phyloP scores from a whole-genome alignment of 2,113 vertebrate species.

The Micromys minutus region DNA sequence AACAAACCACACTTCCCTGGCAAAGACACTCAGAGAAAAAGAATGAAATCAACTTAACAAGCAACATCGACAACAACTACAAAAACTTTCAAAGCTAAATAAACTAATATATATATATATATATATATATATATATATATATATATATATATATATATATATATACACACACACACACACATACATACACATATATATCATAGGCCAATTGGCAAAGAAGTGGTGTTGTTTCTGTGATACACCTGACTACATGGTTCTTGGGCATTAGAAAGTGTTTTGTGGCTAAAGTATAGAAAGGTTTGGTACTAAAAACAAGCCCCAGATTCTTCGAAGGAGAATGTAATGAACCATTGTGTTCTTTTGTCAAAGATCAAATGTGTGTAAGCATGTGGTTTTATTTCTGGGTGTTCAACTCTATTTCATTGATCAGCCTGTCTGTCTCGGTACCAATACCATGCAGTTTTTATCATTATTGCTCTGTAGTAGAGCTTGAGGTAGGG shows the following conservation, averaged over 20 bases:
- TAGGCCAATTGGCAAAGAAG: background rate
- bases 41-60: background rate
- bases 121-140: too few species aligned
- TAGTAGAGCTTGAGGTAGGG: too few species aligned
- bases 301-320: background rate
- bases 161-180: too few species aligned
- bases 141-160: too few species aligned
- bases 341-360: background rate
- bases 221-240: background rate
- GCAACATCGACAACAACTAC: background rate
- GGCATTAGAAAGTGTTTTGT: background rate
- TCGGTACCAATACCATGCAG: too few species aligned
- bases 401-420: too few species aligned
- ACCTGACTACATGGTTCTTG: background rate
- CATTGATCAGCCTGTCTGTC: too few species aligned
- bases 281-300: background rate
- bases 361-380: too few species aligned
- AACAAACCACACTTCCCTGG: background rate
- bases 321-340: background rate
- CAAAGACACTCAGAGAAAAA: background rate
- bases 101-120: background rate
- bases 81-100: background rate
- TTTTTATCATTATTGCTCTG: too few species aligned
- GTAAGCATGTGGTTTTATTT: too few species aligned
- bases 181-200: too few species aligned